Percentiles rank a stretch among this genome's conserved stretches.
Evolutionary conservation across 2,888 invertebrate genomes (phyloP).

Genomic region (Crossocerus cetratus): DNA sequence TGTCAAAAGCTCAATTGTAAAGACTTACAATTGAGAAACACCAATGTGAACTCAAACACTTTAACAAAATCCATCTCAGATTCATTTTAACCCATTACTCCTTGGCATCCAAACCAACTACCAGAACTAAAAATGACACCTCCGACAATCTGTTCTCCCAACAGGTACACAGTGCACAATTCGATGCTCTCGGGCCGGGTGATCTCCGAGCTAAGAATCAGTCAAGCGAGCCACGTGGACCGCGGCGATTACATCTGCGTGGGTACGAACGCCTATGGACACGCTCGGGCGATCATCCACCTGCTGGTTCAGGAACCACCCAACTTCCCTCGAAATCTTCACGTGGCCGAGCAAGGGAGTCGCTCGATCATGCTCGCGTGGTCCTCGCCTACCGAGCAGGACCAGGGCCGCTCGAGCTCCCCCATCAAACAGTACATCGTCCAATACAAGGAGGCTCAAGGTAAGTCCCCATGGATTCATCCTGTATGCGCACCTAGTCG

Average conservation of each 20-base stretch:
- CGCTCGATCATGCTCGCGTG: constrained; percentile 80
- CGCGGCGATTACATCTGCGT: constrained; percentile 82
- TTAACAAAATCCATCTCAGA: too few relatives aligned
- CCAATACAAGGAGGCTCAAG: constrained; percentile 81
- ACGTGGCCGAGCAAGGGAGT: constrained; percentile 79
- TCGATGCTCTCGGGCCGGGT: constrained; percentile 73
- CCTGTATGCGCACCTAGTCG: not conserved
- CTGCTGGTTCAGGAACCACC: constrained; percentile 81
- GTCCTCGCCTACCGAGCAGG: constrained; percentile 78
- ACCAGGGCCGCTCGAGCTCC: constrained; percentile 76
- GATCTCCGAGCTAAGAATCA: constrained; percentile 80
- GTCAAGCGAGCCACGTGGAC: constrained; percentile 78
- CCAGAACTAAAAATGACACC: not conserved
- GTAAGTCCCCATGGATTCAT: constrained; percentile 67
- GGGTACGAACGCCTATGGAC: constrained; percentile 82
- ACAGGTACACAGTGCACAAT: constrained; percentile 72
- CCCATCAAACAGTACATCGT: constrained; percentile 80
- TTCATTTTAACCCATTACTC: too few relatives aligned
- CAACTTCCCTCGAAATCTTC: constrained; percentile 80
- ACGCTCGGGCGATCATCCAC: constrained; percentile 78
- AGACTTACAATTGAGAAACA: too few relatives aligned
- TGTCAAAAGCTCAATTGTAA: too few relatives aligned
- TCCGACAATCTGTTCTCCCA: too few relatives aligned
- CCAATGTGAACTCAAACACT: too few relatives aligned
- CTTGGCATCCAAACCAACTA: not conserved